phyloP scores from a whole-genome alignment of 2,113 vertebrate species.

The Rafetus swinhoei region DNA sequence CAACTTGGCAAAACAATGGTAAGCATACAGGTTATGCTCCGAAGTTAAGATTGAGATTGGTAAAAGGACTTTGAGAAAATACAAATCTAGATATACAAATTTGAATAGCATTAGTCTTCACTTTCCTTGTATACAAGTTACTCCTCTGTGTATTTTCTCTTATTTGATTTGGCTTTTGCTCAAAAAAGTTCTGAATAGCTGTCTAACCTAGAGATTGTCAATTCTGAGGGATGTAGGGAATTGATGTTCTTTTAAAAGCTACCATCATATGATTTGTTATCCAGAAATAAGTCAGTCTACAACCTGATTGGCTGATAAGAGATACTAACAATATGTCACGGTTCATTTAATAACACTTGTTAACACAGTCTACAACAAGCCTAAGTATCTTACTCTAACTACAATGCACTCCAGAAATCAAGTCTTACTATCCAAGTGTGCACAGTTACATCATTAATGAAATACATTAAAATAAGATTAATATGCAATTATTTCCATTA shows the following conservation, averaged over 20 bases:
- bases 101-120: conserved; percentile 52
- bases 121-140: conserved; percentile 23
- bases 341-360: conserved; percentile 42
- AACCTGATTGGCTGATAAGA: conserved; percentile 53
- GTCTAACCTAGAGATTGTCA: conserved; percentile 55
- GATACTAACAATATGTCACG: not conserved
- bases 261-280: conserved; percentile 38
- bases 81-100: conserved; percentile 23
- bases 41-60: conserved; percentile 4
- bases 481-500: conserved; percentile 50
- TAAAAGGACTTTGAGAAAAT: conserved; percentile 41
- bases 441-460: conserved; percentile 24
- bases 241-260: conserved; percentile 57
- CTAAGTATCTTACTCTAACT: conserved; percentile 38
- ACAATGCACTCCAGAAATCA: conserved; percentile 12
- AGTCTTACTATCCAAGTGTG: not conserved
- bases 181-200: conserved; percentile 65
- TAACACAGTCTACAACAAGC: not conserved
- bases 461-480: not conserved
- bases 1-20: conserved; percentile 61
- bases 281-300: conserved; percentile 56
- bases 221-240: conserved; percentile 23
- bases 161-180: conserved; percentile 63
- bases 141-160: conserved; percentile 49
- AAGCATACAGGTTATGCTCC: conserved; percentile 27